Base-by-base conservation (phyloP, 2,888 invertebrate genomes). In the Andrena marginata region DNA sequence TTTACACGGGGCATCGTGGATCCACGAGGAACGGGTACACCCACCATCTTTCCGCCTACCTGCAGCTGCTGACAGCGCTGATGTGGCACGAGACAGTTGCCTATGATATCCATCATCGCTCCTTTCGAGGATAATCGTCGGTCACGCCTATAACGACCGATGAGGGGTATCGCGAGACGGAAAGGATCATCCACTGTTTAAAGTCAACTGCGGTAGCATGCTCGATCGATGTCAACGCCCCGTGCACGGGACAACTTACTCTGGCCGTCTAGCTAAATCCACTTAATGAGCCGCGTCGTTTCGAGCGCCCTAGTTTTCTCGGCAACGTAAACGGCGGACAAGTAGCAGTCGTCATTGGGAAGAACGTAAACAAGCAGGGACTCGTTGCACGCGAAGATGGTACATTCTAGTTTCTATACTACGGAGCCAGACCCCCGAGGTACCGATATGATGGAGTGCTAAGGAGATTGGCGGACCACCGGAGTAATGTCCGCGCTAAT, bases 401-500 rank as follows among this genome's bases (percentile, higher is more conserved):
- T 63, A 62, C 67, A 70, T 68, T 77, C 68, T 64, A 87, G 80
- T 87, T 86, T 84, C 80, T 85, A 75, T 69, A 85, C 51, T 60
- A 56, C 31, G 67, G 33, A 76, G 51, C 77, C 68, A 59, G 77
- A 64, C 33, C 82, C 80, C 62, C 33, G 65, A 79, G 87, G 88
- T 85, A 88, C 82, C 84, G 87, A 88, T 91, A 92, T 90, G 92
- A 93, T 91, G 89, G 90, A 92, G 93, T 91, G 92, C 92, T 90
- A 89, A 89, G 85, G 89, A 93, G 93, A 93, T 93, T 91, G 93
- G 90, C 90, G 92, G 95, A 95, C 95, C 95, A 95, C 95, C 95
- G 94, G 94, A 95, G 94, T 94, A 94, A 94, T 94, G 94, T 93
- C 92, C 92, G 94, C 91, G 91, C 94, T 95, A 95, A 95, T 95